Evolutionary conservation across 1,140 invertebrate genomes (phyloP).

Genomic region (Anoplophora glabripennis): DNA sequence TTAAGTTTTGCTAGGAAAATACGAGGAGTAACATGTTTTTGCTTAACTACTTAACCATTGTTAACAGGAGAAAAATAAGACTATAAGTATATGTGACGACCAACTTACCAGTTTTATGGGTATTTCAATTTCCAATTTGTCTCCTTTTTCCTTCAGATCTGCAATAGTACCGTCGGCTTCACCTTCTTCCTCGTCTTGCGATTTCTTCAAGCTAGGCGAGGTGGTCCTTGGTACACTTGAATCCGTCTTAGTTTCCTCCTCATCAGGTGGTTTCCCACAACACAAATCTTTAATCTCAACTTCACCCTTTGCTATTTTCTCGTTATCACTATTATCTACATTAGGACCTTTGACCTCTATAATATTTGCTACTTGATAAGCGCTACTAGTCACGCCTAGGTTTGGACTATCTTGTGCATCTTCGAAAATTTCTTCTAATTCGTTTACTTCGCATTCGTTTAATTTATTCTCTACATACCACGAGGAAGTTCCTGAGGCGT

Average conservation of each 20-base stretch:
- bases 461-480: conserved; percentile 34
- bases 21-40: too few species aligned
- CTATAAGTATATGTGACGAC: neutral
- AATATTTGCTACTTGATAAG: conserved; percentile 36
- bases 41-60: too few species aligned
- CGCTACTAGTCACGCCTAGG: neutral
- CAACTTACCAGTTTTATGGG: conserved; percentile 15
- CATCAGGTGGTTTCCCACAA: neutral
- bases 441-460: conserved; percentile 36
- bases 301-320: neutral
- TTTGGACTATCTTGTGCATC: conserved; percentile 19
- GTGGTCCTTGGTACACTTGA: neutral
- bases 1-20: too few species aligned
- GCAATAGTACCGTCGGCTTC: neutral
- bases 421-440: conserved; percentile 39
- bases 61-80: conserved; percentile 5
- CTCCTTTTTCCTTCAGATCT: neutral
- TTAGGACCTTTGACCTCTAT: conserved; percentile 31
- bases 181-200: conserved; percentile 37
- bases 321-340: conserved; percentile 1
- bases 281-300: neutral
- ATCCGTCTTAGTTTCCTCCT: conserved; percentile 5
- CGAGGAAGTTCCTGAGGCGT: conserved; percentile 23
- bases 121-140: conserved; percentile 6
- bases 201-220: conserved; percentile 34